A percentile compares a stretch with the other conserved stretches of the same genome.
These are phyloP conservation scores for Promerops cafer DNA, from an alignment of 2,113 vertebrate species.

Conservation along the genomic window DNA sequence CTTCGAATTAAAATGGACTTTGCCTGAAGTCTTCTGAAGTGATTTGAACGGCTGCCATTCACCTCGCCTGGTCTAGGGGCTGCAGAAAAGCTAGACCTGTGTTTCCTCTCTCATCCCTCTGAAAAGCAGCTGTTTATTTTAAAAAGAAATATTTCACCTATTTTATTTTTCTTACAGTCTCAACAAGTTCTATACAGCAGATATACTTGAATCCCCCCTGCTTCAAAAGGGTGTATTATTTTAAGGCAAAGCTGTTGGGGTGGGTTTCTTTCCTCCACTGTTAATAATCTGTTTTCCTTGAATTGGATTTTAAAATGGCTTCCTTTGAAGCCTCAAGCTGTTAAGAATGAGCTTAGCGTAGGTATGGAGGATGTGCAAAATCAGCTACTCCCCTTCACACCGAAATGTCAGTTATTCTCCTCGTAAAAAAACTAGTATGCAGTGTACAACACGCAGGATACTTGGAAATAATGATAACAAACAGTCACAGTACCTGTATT, in stretches of 20 bases:
- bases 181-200: background rate
- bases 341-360: background rate
- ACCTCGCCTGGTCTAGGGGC: background rate
- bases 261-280: background rate
- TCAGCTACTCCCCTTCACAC: background rate
- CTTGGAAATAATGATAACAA: background rate
- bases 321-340: conserved; percentile 35
- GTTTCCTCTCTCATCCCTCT: background rate
- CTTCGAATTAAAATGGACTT: background rate
- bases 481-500: background rate
- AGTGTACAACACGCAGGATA: rapidly evolving
- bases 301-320: conserved; percentile 55
- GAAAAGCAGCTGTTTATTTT: background rate
- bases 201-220: rapidly evolving
- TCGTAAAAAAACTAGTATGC: background rate
- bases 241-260: background rate
- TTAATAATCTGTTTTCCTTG: conserved; percentile 1
- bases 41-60: background rate
- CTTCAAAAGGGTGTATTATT: background rate
- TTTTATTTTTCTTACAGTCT: background rate
- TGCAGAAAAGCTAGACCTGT: background rate
- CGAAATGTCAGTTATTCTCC: background rate
- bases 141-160: background rate
- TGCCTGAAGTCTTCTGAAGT: background rate
- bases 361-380: background rate